These are phyloP conservation scores for Heliconius charithonia DNA, from an alignment of 2,888 invertebrate species.

Conservation along the genomic window DNA sequence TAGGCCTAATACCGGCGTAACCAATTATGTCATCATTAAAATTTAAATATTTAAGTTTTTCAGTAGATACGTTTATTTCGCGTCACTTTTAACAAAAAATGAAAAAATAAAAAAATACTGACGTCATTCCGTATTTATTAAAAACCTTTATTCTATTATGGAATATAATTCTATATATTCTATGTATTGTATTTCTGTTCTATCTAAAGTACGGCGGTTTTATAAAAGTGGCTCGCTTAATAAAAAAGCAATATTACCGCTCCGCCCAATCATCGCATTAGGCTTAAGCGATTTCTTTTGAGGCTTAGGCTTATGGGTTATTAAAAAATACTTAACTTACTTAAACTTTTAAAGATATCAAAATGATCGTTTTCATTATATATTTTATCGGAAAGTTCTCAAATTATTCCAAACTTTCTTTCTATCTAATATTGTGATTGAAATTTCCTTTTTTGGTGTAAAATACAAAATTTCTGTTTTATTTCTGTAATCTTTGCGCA, in stretches of 20 bases:
- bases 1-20: too few species aligned
- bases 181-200: not conserved
- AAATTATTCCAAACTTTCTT: not conserved
- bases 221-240: conserved; percentile 12
- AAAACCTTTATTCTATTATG: too few species aligned
- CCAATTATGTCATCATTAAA: too few species aligned
- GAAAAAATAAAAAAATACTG: not conserved
- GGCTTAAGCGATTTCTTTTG: conserved; percentile 26
- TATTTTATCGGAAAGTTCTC: not conserved
- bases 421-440: not conserved
- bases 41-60: too few species aligned
- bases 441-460: too few species aligned
- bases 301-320: conserved; percentile 19
- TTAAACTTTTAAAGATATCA: conserved; percentile 21
- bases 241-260: conserved; percentile 9
- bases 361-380: not conserved
- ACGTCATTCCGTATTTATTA: too few species aligned
- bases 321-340: conserved; percentile 15
- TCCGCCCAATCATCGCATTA: conserved; percentile 26
- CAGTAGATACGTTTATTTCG: too few species aligned
- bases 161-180: not conserved
- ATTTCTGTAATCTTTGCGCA: too few species aligned
- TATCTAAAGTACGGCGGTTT: not conserved
- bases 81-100: not conserved
- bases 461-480: too few species aligned